Evolutionary conservation across 2,797 vertebrate species (phyloP).

Genomic region (Cryptoblepharus egeriae): DNA sequence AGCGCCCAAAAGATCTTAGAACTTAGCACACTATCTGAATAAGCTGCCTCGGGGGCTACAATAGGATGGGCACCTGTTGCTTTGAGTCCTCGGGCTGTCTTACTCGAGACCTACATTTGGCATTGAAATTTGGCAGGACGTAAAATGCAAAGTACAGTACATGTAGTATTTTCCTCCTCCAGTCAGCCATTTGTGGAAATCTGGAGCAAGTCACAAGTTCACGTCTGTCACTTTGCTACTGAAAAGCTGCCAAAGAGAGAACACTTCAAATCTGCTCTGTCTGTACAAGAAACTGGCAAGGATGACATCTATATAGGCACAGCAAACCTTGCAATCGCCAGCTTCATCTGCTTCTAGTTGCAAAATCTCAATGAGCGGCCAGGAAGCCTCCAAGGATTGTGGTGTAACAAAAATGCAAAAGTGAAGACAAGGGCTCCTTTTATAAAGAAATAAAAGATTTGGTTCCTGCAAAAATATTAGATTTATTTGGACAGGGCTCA

Average conservation of each 20-base stretch:
- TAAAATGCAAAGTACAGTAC: not conserved
- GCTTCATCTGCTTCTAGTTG: constrained; percentile 30
- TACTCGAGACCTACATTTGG: not conserved
- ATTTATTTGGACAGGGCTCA: no score
- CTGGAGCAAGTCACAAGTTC: constrained; percentile 60
- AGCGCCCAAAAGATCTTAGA: not conserved
- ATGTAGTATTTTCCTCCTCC: not conserved
- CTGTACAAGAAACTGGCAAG: constrained; percentile 88
- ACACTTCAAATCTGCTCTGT: constrained; percentile 76
- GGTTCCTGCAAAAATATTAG: no score
- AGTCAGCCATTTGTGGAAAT: not conserved
- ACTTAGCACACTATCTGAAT: not conserved
- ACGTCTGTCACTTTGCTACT: constrained; percentile 84
- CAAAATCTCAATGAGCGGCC: constrained; percentile 39
- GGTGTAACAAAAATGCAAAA: constrained; percentile 2
- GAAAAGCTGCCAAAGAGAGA: not conserved
- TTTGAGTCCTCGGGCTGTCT: not conserved
- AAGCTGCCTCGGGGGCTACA: not conserved
- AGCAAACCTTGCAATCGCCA: constrained; percentile 5
- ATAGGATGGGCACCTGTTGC: not conserved
- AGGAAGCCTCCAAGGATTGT: constrained; percentile 10
- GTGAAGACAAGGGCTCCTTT: not conserved
- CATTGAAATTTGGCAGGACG: not conserved
- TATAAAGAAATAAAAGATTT: no score
- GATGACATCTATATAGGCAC: constrained; percentile 68